These are phyloP conservation scores for Microcebus lehilahytsara DNA, from an alignment of 2,113 vertebrate species.

Conservation along the genomic window DNA sequence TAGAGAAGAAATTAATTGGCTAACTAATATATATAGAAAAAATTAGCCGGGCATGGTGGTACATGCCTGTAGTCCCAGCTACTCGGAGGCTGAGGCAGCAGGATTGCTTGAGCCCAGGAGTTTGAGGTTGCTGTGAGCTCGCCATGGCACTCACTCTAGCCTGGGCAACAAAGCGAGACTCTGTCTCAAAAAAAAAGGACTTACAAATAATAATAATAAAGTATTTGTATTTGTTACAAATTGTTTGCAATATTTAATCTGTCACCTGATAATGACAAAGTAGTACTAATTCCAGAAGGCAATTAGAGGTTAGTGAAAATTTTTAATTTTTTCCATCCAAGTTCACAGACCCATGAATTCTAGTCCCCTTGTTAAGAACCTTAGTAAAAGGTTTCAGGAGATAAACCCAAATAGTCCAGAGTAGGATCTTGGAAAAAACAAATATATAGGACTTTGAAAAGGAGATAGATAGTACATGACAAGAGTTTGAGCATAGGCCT, in stretches of 20 bases:
- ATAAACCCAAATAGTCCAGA: not conserved
- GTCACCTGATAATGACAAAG: not conserved
- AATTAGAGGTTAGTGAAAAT: not conserved
- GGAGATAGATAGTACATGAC: not conserved
- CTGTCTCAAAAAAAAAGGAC: too few species aligned
- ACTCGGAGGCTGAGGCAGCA: too few species aligned
- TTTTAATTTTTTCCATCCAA: not conserved
- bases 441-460: not conserved
- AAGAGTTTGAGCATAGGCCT: not conserved
- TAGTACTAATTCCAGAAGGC: not conserved
- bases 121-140: too few species aligned
- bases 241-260: constrained; percentile 21
- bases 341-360: not conserved
- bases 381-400: not conserved
- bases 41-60: too few species aligned
- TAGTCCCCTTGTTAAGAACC: not conserved
- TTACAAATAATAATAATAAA: not conserved
- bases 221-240: not conserved
- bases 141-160: too few species aligned
- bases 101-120: too few species aligned
- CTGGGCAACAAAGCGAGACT: too few species aligned
- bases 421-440: not conserved
- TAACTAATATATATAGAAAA: too few species aligned
- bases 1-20: too few species aligned
- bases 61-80: too few species aligned